Evolutionary conservation across 35 echinoderm and acorn worm species (phyloP).

Genomic region (Strongylocentrotus purpuratus): DNA sequence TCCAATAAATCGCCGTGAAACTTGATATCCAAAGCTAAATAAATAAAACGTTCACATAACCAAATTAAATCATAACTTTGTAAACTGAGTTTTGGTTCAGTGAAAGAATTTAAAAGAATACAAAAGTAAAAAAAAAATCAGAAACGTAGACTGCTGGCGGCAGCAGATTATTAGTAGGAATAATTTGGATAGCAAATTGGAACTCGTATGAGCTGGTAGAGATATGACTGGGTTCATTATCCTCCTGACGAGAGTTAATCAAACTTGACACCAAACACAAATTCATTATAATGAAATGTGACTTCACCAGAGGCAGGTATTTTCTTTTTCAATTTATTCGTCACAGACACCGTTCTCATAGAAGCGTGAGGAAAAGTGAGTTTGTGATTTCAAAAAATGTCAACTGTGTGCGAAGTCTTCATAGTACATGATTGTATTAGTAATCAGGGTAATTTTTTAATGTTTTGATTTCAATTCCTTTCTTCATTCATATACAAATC

Average conservation of each 20-base stretch:
- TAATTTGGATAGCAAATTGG: background rate
- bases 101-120: background rate
- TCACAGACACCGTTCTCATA: background rate
- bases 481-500: too few relatives aligned
- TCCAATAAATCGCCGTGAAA: background rate
- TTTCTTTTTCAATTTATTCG: background rate
- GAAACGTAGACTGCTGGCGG: background rate
- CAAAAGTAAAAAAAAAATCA: background rate
- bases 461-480: too few relatives aligned
- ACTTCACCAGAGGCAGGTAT: background rate
- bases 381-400: too few relatives aligned
- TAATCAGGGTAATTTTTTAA: too few relatives aligned
- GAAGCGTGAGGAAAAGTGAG: background rate
- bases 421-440: too few relatives aligned
- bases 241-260: background rate
- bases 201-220: background rate
- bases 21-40: background rate
- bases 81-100: background rate
- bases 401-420: too few relatives aligned
- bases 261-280: background rate
- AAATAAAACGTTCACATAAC: background rate
- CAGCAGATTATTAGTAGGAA: background rate
- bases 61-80: background rate
- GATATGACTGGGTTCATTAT: constrained; percentile 16
- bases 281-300: background rate